phyloP scores from a whole-genome alignment of 2,113 vertebrate species.

The Uria aalge region DNA sequence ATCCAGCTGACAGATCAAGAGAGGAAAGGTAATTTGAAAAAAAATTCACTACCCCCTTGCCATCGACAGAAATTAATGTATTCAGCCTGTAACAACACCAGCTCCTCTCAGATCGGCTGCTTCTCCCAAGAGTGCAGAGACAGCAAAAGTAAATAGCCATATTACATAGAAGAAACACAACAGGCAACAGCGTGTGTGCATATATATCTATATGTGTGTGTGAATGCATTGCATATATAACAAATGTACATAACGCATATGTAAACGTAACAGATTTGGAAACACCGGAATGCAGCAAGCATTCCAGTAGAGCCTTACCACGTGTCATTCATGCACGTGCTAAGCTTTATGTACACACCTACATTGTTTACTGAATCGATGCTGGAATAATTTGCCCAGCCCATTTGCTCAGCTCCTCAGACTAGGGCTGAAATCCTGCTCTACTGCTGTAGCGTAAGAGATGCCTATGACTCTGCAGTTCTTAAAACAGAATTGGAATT shows the following conservation, averaged over 20 bases:
- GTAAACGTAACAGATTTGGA: neutral
- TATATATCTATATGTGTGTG: rapidly evolving
- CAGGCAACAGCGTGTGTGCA: neutral
- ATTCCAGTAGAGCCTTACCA: neutral
- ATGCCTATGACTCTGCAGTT: neutral
- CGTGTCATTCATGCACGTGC: rapidly evolving
- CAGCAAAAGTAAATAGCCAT: neutral
- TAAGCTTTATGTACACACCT: neutral
- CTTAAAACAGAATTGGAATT: constrained; percentile 13
- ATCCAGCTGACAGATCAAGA: neutral
- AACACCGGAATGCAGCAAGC: neutral
- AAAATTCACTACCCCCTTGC: neutral
- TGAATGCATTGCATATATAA: neutral
- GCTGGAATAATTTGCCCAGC: neutral
- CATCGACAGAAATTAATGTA: neutral
- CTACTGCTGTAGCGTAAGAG: neutral
- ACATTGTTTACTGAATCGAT: neutral
- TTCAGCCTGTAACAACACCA: neutral
- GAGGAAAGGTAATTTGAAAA: neutral
- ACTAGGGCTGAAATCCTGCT: constrained; percentile 22
- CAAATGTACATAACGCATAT: neutral
- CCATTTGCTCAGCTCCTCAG: constrained; percentile 14
- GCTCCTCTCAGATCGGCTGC: neutral
- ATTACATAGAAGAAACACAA: neutral
- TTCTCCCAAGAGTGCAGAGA: neutral